Percentiles rank a stretch among this genome's conserved stretches.
phyloP scores from a whole-genome alignment of 1,140 invertebrate species.

The Drosophila malerkotliana region DNA sequence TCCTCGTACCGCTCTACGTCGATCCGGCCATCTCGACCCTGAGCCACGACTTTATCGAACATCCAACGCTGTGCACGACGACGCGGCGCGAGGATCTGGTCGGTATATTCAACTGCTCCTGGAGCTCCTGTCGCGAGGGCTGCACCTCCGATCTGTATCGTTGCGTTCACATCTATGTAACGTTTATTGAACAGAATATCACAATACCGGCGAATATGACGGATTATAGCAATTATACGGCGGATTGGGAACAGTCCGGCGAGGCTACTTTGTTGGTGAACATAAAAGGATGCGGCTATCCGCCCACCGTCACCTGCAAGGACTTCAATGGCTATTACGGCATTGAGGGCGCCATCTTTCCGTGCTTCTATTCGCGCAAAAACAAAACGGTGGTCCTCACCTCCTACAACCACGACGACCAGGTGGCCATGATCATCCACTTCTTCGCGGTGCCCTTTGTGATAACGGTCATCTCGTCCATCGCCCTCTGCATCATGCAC shows the following conservation, averaged over 20 bases:
- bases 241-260: constrained; percentile 83
- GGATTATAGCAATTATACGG: constrained; percentile 76
- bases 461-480: constrained; percentile 91
- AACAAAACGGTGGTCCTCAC: constrained; percentile 92
- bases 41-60: constrained; percentile 91
- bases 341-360: constrained; percentile 90
- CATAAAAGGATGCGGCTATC: constrained; percentile 95
- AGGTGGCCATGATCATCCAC: constrained; percentile 91
- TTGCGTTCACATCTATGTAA: constrained; percentile 94
- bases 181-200: constrained; percentile 85
- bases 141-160: constrained; percentile 94
- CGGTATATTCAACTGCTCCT: constrained; percentile 92
- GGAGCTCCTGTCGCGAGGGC: constrained; percentile 94
- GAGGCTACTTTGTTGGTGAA: constrained; percentile 90
- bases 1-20: constrained; percentile 94
- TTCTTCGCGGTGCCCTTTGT: constrained; percentile 92
- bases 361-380: constrained; percentile 92
- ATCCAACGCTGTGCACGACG: constrained; percentile 91
- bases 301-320: constrained; percentile 92
- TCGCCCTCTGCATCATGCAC: constrained; percentile 92
- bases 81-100: constrained; percentile 89
- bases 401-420: constrained; percentile 90
- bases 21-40: constrained; percentile 94
- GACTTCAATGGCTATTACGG: constrained; percentile 92
- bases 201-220: constrained; percentile 83